A percentile compares a stretch with the other conserved stretches of the same genome.
phyloP scores from a whole-genome alignment of 2,113 vertebrate genomes.

The Euleptes europaea region DNA sequence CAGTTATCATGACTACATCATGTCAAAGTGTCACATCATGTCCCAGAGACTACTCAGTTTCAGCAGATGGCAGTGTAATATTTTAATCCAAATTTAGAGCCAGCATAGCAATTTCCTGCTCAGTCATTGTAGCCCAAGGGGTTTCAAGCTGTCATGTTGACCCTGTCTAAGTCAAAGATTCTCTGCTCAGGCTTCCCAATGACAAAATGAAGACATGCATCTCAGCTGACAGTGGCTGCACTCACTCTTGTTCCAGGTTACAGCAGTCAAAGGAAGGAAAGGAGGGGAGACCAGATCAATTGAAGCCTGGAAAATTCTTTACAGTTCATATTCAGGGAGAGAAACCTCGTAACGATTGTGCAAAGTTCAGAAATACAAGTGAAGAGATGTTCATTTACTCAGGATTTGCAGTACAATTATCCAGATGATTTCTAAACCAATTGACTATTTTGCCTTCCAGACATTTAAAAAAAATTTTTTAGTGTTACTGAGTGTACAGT shows the following conservation, averaged over 20 bases:
- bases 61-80: neutral
- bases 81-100: neutral
- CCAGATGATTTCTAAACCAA: neutral
- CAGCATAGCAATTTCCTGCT: conserved; percentile 3
- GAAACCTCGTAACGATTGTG: neutral
- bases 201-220: neutral
- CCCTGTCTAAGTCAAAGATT: neutral
- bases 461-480: neutral
- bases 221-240: neutral
- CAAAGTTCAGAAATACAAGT: neutral
- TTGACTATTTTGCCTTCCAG: neutral
- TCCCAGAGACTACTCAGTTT: neutral
- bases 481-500: neutral
- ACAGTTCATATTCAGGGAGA: neutral
- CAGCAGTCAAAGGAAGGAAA: neutral
- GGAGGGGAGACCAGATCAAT: neutral
- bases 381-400: neutral
- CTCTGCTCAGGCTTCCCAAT: neutral
- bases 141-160: conserved; percentile 3
- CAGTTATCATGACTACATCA: neutral
- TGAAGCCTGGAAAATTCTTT: neutral
- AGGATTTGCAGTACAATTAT: neutral
- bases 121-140: neutral
- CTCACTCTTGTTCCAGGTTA: neutral
- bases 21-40: neutral